Conservation (phyloP, 2,888 invertebrate species). For the Clitarchus hookeri region DNA sequence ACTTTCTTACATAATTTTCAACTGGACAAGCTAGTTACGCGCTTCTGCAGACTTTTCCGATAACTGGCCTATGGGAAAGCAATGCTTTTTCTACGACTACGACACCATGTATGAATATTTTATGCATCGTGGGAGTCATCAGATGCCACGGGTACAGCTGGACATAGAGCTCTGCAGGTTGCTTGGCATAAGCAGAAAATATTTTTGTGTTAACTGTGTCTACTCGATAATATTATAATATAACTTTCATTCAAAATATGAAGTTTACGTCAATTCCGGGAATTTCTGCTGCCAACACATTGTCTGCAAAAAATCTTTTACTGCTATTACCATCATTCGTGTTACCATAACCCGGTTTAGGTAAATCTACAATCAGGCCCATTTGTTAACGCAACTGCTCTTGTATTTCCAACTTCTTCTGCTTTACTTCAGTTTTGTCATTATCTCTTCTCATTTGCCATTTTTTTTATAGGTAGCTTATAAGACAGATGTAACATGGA, state of each 20-base stretch:
- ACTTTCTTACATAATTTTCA: neutral
- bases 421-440: neutral
- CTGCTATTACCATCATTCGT: neutral
- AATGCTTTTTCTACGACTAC: neutral
- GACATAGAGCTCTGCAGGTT: neutral
- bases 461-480: neutral
- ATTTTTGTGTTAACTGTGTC: neutral
- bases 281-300: neutral
- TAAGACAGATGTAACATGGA: neutral
- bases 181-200: neutral
- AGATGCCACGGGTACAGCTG: neutral
- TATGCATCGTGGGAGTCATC: conserved; percentile 15
- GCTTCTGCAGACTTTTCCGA: neutral
- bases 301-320: neutral
- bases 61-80: neutral
- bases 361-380: neutral
- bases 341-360: neutral
- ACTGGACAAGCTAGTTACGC: neutral
- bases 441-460: neutral
- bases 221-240: neutral
- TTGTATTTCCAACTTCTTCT: neutral
- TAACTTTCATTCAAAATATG: neutral
- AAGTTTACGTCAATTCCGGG: neutral
- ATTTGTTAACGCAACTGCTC: neutral
- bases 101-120: neutral